Base-by-base conservation (phyloP, 2,113 vertebrate species). In the Podocnemis expansa region DNA sequence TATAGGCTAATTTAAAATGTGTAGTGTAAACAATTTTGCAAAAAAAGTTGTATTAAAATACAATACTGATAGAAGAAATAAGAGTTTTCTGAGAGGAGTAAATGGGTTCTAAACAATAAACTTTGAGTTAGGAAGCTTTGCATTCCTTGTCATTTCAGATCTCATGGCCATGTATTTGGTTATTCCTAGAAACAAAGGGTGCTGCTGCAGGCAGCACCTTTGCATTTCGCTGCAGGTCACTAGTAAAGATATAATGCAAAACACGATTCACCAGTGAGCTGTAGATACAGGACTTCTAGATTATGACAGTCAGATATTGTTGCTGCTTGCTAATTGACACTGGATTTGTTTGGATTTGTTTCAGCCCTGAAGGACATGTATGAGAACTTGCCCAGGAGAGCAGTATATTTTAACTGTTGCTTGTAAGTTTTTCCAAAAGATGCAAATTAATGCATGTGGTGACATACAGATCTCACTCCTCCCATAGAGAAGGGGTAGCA, bases 261-360 rank as follows among this genome's bases (percentile, higher is more conserved):
- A 11, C 10, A 75, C 12, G 41, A 8, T 75, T 43, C 41, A 75
- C 27, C 41, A 45, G 38, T 25, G 41, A 43, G 41, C 70, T 75
- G 70, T 43, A 75, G 38, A 41, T 24, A 76, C 56, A 55, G 1
- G 25, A 2, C 4, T 27, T 86, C 45, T 89, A 78, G 29, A 19
- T 5, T 58, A 82, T 88, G 6, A 3, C 25, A 8, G 5, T 16
- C 0, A 0, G 9, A 2, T 41, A 38, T 38, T 24, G 75, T 54
- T 43, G 87, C 34, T 14, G 51, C 10, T 78, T 96, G 27, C 27
- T 52, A 25, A 80, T 55, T 70, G 8, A 25, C 8, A 0, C 0
- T 1, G 11, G 5, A 17, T 21, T 54, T 82, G 24, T 84, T 91
- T 95, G 22, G n/a, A n/a, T n/a, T 47, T 47, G 47, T 89, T 58